These are phyloP conservation scores for Portunus trituberculatus DNA, from an alignment of 1,140 invertebrate species.

Conservation along the genomic window DNA sequence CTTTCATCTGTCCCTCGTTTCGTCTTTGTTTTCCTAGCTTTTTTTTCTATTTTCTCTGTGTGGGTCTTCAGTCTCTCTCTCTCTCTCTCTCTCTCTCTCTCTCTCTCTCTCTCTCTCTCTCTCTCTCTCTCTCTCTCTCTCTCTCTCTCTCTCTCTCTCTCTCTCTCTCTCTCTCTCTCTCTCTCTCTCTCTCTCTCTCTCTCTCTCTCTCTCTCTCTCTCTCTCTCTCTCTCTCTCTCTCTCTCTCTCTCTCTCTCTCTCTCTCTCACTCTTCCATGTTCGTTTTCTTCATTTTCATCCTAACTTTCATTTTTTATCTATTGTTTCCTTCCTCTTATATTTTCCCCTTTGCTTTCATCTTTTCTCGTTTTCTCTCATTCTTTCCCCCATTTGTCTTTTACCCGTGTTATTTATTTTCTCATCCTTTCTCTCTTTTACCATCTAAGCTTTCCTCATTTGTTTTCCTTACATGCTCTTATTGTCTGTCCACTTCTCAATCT, in stretches of 20 bases:
- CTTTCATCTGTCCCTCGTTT: background rate
- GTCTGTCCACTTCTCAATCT: too few species aligned
- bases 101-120: background rate
- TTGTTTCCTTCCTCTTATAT: background rate
- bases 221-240: background rate
- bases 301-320: background rate
- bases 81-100: constrained; percentile 2
- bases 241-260: background rate
- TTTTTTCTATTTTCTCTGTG: background rate
- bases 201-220: background rate
- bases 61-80: background rate
- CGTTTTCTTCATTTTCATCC: background rate
- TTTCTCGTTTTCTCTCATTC: background rate
- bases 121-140: constrained; percentile 41
- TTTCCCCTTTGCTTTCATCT: background rate
- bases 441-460: too few species aligned
- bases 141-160: constrained; percentile 25
- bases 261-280: background rate
- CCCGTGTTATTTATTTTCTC: background rate
- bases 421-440: background rate
- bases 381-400: background rate
- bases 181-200: background rate
- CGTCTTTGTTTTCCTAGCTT: background rate
- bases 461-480: too few species aligned
- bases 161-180: constrained; percentile 43